These are phyloP conservation scores for Eupithecia inturbata DNA, from an alignment of 2,888 invertebrate genomes.

Conservation along the genomic window DNA sequence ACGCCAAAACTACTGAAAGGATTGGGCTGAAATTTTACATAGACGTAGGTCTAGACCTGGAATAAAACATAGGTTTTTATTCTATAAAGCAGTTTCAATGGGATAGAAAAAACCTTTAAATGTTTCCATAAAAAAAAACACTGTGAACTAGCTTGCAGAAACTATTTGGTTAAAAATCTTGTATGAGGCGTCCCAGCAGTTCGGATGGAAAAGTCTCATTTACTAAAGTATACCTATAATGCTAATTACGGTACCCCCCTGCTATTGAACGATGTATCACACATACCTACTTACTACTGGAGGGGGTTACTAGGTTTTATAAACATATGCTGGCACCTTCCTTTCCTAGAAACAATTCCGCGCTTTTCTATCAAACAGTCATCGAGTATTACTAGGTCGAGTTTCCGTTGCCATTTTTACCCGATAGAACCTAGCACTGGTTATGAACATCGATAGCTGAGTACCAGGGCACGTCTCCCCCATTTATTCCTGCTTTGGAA, in stretches of 20 bases:
- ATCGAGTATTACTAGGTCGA: neutral
- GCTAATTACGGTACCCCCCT: no score
- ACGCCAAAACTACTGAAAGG: neutral
- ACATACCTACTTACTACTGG: no score
- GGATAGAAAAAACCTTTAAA: neutral
- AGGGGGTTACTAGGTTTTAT: no score
- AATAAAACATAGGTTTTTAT: neutral
- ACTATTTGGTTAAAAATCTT: neutral
- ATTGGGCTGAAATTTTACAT: neutral
- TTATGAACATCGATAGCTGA: neutral
- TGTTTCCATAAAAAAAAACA: no score
- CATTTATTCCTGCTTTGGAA: constrained; percentile 30
- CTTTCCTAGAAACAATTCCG: neutral
- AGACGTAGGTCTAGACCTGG: neutral
- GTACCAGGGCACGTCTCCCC: constrained; percentile 18
- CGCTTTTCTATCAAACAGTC: neutral
- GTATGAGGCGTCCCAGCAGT: neutral
- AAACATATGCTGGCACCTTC: no score
- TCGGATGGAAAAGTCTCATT: neutral
- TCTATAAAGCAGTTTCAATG: neutral
- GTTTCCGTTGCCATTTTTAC: neutral
- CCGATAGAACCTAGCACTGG: neutral
- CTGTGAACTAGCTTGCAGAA: no score
- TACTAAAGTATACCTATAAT: no score
- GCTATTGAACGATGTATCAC: no score